These are phyloP conservation scores for Tragulus kanchil DNA, from an alignment of 2,113 vertebrate genomes.

Conservation along the genomic window DNA sequence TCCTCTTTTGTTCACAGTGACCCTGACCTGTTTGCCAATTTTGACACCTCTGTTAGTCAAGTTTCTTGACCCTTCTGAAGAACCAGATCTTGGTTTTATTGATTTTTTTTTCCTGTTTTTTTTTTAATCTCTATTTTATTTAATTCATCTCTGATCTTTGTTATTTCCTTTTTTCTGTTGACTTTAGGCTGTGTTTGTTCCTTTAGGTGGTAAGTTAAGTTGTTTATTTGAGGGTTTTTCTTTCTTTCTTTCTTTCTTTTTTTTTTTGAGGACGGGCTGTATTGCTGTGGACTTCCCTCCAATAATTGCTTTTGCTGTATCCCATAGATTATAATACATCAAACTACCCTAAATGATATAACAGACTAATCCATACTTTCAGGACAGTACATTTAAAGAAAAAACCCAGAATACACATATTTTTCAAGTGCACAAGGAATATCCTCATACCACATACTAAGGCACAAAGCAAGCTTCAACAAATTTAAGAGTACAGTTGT, in stretches of 20 bases:
- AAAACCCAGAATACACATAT: not conserved
- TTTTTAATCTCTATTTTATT: too few species aligned
- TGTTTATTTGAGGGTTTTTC: not conserved
- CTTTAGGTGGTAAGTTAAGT: not conserved
- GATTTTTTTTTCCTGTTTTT: not conserved
- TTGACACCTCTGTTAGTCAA: too few species aligned
- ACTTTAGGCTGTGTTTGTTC: not conserved
- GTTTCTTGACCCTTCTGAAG: not conserved
- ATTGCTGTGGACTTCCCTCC: not conserved
- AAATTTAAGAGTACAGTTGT: not conserved
- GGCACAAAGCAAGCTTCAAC: not conserved
- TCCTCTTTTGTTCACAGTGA: not conserved
- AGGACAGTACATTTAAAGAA: not conserved
- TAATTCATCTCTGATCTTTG: not conserved
- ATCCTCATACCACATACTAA: not conserved
- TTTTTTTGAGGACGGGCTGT: not conserved
- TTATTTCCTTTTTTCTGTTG: not conserved
- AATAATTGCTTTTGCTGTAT: not conserved
- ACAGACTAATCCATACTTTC: not conserved
- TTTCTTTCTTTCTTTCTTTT: not conserved
- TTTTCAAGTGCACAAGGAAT: not conserved
- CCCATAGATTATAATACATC: not conserved
- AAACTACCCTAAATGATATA: not conserved
- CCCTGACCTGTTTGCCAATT: not conserved
- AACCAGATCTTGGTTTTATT: not conserved